Base-by-base conservation (phyloP, 2,888 invertebrate genomes). In the Melanchra persicariae region DNA sequence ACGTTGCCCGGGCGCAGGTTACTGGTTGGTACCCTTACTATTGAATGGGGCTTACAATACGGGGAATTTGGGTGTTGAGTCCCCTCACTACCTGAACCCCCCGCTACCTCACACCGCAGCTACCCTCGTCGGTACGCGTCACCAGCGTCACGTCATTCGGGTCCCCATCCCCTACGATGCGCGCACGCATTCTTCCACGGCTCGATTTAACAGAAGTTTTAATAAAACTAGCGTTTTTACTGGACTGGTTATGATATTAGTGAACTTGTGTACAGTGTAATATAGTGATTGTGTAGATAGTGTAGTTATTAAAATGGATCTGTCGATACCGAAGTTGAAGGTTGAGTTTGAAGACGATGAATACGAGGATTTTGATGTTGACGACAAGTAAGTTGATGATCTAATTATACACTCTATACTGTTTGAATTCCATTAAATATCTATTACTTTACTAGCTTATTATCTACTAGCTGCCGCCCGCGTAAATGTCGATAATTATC, bases 21-120 rank as follows among this genome's bases (percentile, higher is more conserved):
- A 52, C 47, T 40, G 45, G 74, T 76, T 40, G 45, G 74, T 76
- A 83, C 85, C 85, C 81, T 88, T 88, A 88, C 83, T 90, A 87
- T 89, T 89, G 84, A 89, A 89, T 87, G 84, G 81, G 76, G 78
- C 79, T 69, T 70, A 87, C 87, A 89, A 89, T 93, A 92, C 91
- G 84, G 86, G 87, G 93, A 93, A 93, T 91, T 92, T 83, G 87
- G 90, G 90, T 89, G 83, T 87, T 85, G 83, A 87, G 89, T 88
- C 91, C 93, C 92, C 89, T 85, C 81, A 88, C 93, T 95, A 94
- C 94, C 94, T 94, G 94, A 59, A 45, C 79, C 78, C 86, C 83
- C 76, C 81, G 70, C 77, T 62, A 75, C 83, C 84, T n/a, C n/a
- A n/a, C n/a, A n/a, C n/a, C 77, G 76, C 60, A 61, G 45, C 70